phyloP scores from a whole-genome alignment of 2,888 invertebrate genomes.

The Idaea biselata region DNA sequence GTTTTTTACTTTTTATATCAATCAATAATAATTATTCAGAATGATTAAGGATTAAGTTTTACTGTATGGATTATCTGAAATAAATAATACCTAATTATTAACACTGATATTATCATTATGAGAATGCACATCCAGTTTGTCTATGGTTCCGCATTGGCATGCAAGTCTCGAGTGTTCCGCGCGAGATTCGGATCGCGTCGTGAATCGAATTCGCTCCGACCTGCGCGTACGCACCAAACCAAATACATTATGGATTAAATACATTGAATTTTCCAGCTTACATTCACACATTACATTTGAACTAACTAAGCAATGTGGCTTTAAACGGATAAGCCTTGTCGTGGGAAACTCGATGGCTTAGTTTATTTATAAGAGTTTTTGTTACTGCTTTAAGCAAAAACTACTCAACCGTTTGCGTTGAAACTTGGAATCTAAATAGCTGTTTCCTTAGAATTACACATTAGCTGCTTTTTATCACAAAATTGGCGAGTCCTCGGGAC shows the following conservation, averaged over 20 bases:
- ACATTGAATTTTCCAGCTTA: constrained; percentile 35
- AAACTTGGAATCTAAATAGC: background rate
- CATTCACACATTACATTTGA: background rate
- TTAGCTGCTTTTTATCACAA: too few species aligned
- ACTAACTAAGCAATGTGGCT: background rate
- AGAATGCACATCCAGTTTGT: constrained; percentile 12
- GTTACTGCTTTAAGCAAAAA: constrained; percentile 4
- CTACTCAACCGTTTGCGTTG: background rate
- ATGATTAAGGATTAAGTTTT: too few species aligned
- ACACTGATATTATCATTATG: background rate
- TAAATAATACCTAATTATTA: background rate
- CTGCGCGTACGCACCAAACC: constrained; percentile 44
- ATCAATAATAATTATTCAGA: too few species aligned
- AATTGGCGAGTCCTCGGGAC: too few species aligned
- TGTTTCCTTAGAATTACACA: too few species aligned
- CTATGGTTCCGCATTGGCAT: constrained; percentile 33
- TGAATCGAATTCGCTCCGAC: constrained; percentile 42
- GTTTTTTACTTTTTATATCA: too few species aligned
- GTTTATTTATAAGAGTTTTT: constrained; percentile 14
- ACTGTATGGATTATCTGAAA: too few species aligned
- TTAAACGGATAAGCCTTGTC: background rate
- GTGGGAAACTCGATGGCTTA: background rate
- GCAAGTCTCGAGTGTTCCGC: constrained; percentile 46
- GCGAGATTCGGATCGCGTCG: constrained; percentile 60
- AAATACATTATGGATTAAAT: constrained; percentile 69